phyloP scores from a whole-genome alignment of 2,113 vertebrate species.

The Chaetops frenatus region DNA sequence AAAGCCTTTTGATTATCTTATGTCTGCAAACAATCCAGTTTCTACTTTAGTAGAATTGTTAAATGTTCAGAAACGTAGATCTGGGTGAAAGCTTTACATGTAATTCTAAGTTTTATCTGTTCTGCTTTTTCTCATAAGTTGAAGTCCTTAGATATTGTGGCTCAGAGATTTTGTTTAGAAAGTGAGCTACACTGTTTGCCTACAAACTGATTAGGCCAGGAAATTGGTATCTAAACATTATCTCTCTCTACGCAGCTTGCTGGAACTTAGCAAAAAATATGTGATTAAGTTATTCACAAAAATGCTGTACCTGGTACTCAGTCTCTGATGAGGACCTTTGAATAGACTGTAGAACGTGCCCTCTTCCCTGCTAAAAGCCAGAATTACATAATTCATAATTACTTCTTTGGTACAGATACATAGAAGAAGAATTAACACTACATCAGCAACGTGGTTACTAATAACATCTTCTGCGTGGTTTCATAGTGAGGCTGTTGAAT shows the following conservation, averaged over 20 bases:
- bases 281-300: not conserved
- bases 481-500: not conserved
- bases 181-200: not conserved
- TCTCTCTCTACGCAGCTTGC: not conserved
- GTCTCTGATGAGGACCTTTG: not conserved
- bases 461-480: not conserved
- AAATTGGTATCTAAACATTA: not conserved
- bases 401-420: not conserved
- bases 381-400: not conserved
- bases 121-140: not conserved
- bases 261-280: not conserved
- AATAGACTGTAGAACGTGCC: not conserved
- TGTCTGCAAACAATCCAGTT: not conserved
- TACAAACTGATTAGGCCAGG: not conserved
- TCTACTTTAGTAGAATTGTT: not conserved
- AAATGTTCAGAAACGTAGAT: not conserved
- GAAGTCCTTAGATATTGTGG: not conserved
- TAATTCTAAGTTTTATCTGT: not conserved
- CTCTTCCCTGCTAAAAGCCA: not conserved
- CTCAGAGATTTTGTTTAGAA: not conserved
- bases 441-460: not conserved
- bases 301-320: constrained; percentile 2
- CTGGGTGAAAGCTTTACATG: not conserved
- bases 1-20: not conserved
- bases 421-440: not conserved